A percentile compares a stretch with the other conserved stretches of the same genome.
These are phyloP conservation scores for Pyrocoelia pectoralis DNA, from an alignment of 2,888 invertebrate genomes.

Conservation along the genomic window DNA sequence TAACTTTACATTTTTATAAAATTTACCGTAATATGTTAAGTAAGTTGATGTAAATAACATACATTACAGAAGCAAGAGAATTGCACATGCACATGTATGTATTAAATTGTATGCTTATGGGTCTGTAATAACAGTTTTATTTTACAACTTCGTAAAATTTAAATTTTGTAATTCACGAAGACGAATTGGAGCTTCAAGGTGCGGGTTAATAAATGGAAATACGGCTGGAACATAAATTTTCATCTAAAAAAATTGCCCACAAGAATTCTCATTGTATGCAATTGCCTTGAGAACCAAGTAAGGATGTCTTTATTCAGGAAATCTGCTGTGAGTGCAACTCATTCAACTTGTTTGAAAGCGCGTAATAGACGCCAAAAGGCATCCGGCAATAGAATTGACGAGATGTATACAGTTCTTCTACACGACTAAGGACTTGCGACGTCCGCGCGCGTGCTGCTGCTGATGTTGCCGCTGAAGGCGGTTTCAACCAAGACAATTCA, in stretches of 20 bases:
- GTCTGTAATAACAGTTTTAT: background rate
- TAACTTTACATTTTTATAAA: constrained; percentile 2
- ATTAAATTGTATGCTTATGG: constrained; percentile 5
- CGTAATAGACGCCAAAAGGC: constrained; percentile 32
- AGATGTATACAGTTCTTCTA: constrained; percentile 23
- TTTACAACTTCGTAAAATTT: background rate
- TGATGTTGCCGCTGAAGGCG: constrained; percentile 27
- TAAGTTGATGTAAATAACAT: background rate
- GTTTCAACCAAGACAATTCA: constrained; percentile 29
- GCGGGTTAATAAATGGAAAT: background rate
- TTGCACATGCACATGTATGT: background rate
- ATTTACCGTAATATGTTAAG: constrained; percentile 9
- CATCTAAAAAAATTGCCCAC: background rate
- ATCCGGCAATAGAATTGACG: constrained; percentile 29
- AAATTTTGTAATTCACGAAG: background rate
- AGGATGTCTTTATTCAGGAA: constrained; percentile 25
- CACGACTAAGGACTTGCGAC: constrained; percentile 23
- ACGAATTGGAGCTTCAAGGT: constrained; percentile 2
- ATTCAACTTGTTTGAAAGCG: constrained; percentile 28
- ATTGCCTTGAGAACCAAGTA: constrained; percentile 16
- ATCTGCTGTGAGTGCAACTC: constrained; percentile 29
- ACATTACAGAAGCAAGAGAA: background rate
- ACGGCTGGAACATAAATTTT: background rate
- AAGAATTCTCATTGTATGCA: constrained; percentile 17
- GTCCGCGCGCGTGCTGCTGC: constrained; percentile 32